Evolutionary conservation across 1,140 invertebrate species (phyloP), one percentile per base, ranked within the genome.

Genomic region (Drosophila parabipectinata): DNA sequence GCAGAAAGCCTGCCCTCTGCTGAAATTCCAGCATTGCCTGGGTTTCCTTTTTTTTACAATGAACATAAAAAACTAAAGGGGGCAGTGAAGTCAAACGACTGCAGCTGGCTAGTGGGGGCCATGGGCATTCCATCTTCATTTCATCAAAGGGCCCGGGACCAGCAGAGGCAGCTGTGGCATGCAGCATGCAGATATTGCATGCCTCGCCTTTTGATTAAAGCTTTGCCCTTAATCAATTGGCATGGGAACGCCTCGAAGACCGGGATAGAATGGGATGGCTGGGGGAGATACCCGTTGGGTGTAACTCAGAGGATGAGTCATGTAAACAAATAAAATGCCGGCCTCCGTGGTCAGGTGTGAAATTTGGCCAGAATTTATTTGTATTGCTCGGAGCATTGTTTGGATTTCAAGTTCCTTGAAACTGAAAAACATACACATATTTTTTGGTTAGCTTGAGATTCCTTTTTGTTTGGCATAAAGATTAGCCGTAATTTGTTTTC

Each of bases 61-160:
- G 83, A 87, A 74, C 82, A 81, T 68, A 75, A 74, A 75, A 77
- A 52, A 39, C 39, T 39, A 76, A 57, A 61, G 66, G 61, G 82
- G 74, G 61, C 78, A 81, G 57, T 47, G 55, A 64, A 87, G 82
- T 85, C 83, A 85, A 85, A 88, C 69, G 83, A 71, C 78, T 78
- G 82, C 79, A 78, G 77, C 82, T 83, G 79, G 34, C 47, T 58
- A 50, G 61, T 15, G 55, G 47, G 44, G 28, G 14, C 47, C 50
- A 41, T 62, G 66, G 44, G 68, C 74, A 83, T 81, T 78, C 82
- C 82, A 72, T 87, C 82, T 87, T 76, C 82, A 85, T 85, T 87
- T 76, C 82, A 85, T 85, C 82, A 85, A 85, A 85, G 82, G 76
- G 64, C 57, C 59, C 56, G 59, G 57, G 62, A 48, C 15, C 48